Base-by-base conservation (phyloP, 1,140 invertebrate species). In the Penaeus japonicus region DNA sequence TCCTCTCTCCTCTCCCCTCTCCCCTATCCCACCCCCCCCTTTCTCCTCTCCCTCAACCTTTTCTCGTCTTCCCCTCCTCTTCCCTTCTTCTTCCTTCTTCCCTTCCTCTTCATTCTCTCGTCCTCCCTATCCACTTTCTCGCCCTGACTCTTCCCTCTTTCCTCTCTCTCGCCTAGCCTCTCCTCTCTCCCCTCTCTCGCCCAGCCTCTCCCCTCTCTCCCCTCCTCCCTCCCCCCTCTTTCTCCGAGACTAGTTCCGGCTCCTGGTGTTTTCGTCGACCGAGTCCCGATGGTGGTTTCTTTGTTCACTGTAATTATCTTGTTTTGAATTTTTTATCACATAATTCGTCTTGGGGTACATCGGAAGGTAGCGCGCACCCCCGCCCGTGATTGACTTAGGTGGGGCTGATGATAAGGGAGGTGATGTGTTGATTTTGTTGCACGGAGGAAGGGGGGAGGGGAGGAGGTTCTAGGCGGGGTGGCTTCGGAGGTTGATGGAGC, bases 301-400 rank as follows among this genome's bases (percentile, higher is more conserved):
- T 88, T 88, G 87, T 88, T 83, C 87, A 22, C 70, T 83, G 53
- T 88, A 88, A 88, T 88, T 88, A 88, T 84, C 79, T 88, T 88
- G 87, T 88, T 88, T 88, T 88, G 87, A 80, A 82, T 84, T 84
- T 82, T 88, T 84, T 88, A 83, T 87, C 79, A 73, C 70, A 88
- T 78, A 82, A 82, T 88, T 88, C 87, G 80, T 88, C 87, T 88
- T 84, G 79, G 54, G 55, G 77, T 85, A 79, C 84, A 79, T 79
- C 75, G 84, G 77, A 86, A 86, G 85, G 24, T 77, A 54, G 70
- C 35, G 27, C 85, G 22, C 73, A 22, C 17, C 81, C 82, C 39
- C 32, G 7, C 53, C 53, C 47, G 53, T 85, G 84, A 85, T 85
- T 86, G 85, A 86, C 85, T 86, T 86, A 86, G 55, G 35, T 27